Evolutionary conservation across 2,888 invertebrate genomes (phyloP).

Genomic region (Luperina nickerlii): DNA sequence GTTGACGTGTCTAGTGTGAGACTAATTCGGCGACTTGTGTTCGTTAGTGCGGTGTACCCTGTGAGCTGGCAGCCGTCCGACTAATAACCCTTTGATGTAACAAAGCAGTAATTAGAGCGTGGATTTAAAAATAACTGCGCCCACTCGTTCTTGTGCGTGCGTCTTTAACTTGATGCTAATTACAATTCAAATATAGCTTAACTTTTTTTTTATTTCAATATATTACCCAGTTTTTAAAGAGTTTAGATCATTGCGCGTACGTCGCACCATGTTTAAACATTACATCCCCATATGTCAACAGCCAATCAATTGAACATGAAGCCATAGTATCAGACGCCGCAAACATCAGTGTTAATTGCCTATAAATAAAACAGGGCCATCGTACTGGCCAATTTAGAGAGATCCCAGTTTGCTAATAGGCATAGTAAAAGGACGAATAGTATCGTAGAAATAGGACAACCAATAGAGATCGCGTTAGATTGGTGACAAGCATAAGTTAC

Average conservation of each 20-base stretch:
- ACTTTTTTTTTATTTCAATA: not conserved
- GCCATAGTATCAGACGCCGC: slow-evolving; percentile 71
- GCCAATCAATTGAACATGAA: slow-evolving; percentile 82
- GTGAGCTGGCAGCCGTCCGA: slow-evolving; percentile 74
- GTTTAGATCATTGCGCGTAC: slow-evolving; percentile 37
- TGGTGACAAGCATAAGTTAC: slow-evolving; percentile 49
- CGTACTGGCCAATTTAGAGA: slow-evolving; percentile 65
- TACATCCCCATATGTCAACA: slow-evolving; percentile 80
- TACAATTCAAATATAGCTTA: slow-evolving; percentile 31
- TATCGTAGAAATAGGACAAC: slow-evolving; percentile 38
- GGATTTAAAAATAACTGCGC: slow-evolving; percentile 75
- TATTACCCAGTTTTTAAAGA: not conserved
- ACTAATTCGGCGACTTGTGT: slow-evolving; percentile 81
- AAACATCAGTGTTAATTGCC: slow-evolving; percentile 80
- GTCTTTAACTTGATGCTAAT: slow-evolving; percentile 67
- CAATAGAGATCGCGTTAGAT: slow-evolving; percentile 48
- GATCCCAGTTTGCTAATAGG: slow-evolving; percentile 68
- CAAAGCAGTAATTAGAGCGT: slow-evolving; percentile 79
- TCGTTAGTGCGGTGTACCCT: slow-evolving; percentile 75
- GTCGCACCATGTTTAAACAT: slow-evolving; percentile 59
- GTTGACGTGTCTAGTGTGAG: slow-evolving; percentile 76
- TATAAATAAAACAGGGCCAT: slow-evolving; percentile 78
- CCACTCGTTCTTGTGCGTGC: slow-evolving; percentile 68
- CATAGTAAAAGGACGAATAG: slow-evolving; percentile 56
- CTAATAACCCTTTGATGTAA: slow-evolving; percentile 75